Evolutionary conservation across 2,888 invertebrate species (phyloP), one percentile per base, ranked within the genome.

Genomic region (Cantharis flavilabris): DNA sequence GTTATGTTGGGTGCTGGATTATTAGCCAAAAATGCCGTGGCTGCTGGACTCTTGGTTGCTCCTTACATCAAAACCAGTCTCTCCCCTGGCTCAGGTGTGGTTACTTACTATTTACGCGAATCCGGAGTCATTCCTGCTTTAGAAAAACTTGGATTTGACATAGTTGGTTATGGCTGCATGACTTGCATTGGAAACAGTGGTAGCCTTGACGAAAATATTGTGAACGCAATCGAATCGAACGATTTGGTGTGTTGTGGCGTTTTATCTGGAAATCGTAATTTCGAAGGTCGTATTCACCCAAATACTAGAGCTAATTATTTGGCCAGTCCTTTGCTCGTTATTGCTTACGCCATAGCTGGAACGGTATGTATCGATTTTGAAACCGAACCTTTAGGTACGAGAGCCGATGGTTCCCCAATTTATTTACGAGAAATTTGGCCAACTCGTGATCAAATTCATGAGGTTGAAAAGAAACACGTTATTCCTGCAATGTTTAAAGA

Each of bases 111-210:
- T 82, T 84, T 89, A 5, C 90, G 92, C 86, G 97, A 98, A 86
- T 97, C 97, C 1, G 98, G 98, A 0, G 98, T 99, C 2, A 92
- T 97, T 14, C 96, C 97, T 0, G 95, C 94, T 84, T 88, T 99
- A 74, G 93, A 95, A 83, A 90, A 94, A 86, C 90, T 98, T 1
- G 98, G 98, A 9, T 99, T 99, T 87, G 93, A 96, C 86, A 94
- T 97, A 70, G 98, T 98, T 1, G 99, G 99, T n/a, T 99, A 98
- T 86, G 99, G 99, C 0, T 99, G 99, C 88, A 99, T 98, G 98
- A 99, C 99, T 0, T 99, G 99, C 87, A 99, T 99, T 83, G 99
- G 99, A 0, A 99, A 99, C 90, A 97, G 97, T 5, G 99, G 99
- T 0, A 98, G 98, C 0, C 92, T 99, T 0, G 95, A 96, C 73